Conservation (phyloP, 2,888 invertebrate species). For the Polydrusus cervinus region DNA sequence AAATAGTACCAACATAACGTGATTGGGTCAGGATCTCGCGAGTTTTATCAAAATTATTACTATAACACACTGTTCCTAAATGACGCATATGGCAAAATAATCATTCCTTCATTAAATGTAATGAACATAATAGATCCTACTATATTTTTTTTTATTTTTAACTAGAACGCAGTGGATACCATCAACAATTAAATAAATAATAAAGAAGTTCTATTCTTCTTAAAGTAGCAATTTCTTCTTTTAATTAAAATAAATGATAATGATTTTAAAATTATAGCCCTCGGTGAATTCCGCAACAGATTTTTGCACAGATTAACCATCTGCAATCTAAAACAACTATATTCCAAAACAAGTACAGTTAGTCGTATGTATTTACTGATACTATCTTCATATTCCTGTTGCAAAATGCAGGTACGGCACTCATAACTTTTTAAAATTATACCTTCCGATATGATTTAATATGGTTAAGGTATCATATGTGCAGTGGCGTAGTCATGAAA, state of each 20-base stretch:
- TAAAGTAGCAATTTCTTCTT: constrained; percentile 11
- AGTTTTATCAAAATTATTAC: background rate
- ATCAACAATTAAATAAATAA: background rate
- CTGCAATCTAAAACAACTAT: constrained; percentile 47
- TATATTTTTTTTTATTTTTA: background rate
- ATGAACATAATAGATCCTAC: too few species aligned
- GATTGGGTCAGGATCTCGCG: too few species aligned
- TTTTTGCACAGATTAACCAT: constrained; percentile 35
- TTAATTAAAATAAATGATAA: constrained; percentile 40
- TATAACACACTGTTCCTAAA: too few species aligned
- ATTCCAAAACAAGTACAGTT: constrained; percentile 50
- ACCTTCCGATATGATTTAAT: constrained; percentile 47
- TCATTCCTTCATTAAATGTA: too few species aligned
- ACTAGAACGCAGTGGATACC: background rate
- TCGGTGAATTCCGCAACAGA: constrained; percentile 39
- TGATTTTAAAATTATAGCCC: constrained; percentile 42
- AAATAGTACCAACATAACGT: too few species aligned
- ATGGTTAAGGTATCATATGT: constrained; percentile 32
- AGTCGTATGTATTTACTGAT: constrained; percentile 48
- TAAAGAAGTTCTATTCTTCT: constrained; percentile 6
- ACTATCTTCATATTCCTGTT: constrained; percentile 45
- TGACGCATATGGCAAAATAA: too few species aligned
- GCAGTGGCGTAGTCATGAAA: constrained; percentile 9
- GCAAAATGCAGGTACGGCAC: constrained; percentile 51
- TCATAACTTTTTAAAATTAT: constrained; percentile 43